Percentiles rank a stretch among this genome's conserved stretches.
phyloP scores from a whole-genome alignment of 2,113 vertebrate genomes.

The Pelmatolapia mariae region DNA sequence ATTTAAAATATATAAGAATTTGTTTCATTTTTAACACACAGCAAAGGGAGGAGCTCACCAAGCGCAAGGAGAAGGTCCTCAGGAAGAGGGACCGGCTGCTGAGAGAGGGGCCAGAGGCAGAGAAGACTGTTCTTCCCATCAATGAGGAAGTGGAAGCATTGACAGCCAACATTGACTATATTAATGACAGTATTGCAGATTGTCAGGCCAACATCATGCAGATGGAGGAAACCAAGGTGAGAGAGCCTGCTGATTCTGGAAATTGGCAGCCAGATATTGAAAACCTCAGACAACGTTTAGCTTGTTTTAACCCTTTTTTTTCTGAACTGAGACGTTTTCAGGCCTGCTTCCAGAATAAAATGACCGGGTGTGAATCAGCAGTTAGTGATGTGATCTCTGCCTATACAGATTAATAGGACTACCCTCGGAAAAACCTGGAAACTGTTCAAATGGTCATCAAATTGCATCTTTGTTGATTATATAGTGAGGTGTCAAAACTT shows the following conservation, averaged over 20 bases:
- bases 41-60: slow-evolving; percentile 98
- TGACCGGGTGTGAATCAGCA: background rate
- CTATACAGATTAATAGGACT: background rate
- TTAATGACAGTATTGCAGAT: slow-evolving; percentile 93
- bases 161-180: slow-evolving; percentile 93
- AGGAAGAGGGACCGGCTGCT: slow-evolving; percentile 80
- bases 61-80: slow-evolving; percentile 86
- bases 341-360: background rate
- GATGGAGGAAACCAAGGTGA: slow-evolving; percentile 94
- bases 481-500: background rate
- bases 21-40: slow-evolving; percentile 23
- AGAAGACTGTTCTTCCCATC: slow-evolving; percentile 77
- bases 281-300: background rate
- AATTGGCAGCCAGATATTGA: background rate
- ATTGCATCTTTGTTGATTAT: background rate
- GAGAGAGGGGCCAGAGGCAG: slow-evolving; percentile 78
- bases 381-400: background rate
- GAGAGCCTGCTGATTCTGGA: background rate
- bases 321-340: background rate
- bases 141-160: slow-evolving; percentile 90
- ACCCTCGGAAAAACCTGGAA: background rate
- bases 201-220: slow-evolving; percentile 98
- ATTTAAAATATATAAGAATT: background rate
- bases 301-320: background rate
- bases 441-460: background rate